Base-by-base conservation (phyloP, 2,113 vertebrate species). In the Piprites chloris region DNA sequence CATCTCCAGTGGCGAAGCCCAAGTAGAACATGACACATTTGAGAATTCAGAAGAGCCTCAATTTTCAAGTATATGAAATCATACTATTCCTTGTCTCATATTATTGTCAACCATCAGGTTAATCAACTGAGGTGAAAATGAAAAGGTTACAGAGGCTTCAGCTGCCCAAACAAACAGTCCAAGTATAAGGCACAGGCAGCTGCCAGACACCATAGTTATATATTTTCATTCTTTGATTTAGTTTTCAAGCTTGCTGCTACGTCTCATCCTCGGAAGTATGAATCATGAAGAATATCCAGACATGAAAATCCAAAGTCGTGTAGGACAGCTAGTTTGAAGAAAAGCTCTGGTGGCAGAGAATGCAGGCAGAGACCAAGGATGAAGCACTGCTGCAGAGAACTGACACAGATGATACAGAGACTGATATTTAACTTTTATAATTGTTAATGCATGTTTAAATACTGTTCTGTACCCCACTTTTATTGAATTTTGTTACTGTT, bases 281-380 rank as follows among this genome's bases (percentile, higher is more conserved):
- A 95, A 92, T 88, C 85, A 94, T 35, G 39, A 78, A 93, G 44
- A 85, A 85, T 27, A 95, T 62, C 63, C 84, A 88, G 69, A 89
- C 61, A 39, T 53, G 32, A 79, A 85, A 71, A 89, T 69, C 59
- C 74, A 73, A 95, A 90, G 65, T 82, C 67, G 72, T n/a, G 37
- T 56, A n/a, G n/a, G n/a, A n/a, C n/a, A n/a, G n/a, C n/a, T n/a
- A n/a, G n/a, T n/a, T n/a, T n/a, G n/a, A n/a, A n/a, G n/a, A n/a
- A n/a, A n/a, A n/a, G n/a, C n/a, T n/a, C n/a, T n/a, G n/a, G n/a
- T n/a, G n/a, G n/a, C n/a, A n/a, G n/a, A n/a, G n/a, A n/a, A n/a
- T n/a, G n/a, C n/a, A n/a, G n/a, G n/a, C n/a, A n/a, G n/a, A n/a
- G n/a, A n/a, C n/a, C n/a, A n/a, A n/a, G n/a, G n/a, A n/a, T n/a